Percentiles rank a stretch among this genome's conserved stretches.
Conservation (phyloP, 2,888 invertebrate species). For the Plebejus melissa region DNA sequence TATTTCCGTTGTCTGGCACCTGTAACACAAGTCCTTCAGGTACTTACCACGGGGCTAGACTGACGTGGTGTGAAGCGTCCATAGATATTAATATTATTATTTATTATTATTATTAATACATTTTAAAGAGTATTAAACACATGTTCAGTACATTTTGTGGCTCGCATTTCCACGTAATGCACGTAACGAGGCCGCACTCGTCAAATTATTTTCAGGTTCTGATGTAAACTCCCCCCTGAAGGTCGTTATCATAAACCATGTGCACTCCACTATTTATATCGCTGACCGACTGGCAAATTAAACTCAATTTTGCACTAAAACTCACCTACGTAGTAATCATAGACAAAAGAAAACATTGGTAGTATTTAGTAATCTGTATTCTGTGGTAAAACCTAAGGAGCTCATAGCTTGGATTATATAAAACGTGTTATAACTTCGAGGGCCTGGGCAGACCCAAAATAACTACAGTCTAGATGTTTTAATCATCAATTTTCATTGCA, state of each 20-base stretch:
- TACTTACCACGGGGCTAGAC: too few species aligned
- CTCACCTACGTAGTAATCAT: background rate
- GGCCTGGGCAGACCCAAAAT: background rate
- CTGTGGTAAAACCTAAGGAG: background rate
- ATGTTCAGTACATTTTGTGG: constrained; percentile 30
- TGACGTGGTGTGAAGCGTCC: too few species aligned
- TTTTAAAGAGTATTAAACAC: constrained; percentile 4
- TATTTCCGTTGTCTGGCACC: too few species aligned
- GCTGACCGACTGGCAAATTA: background rate
- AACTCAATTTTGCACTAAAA: background rate
- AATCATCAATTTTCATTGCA: background rate
- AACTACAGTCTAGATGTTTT: background rate
- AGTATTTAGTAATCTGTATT: background rate
- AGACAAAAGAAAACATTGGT: background rate
- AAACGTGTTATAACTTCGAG: too few species aligned
- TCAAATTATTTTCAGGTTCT: constrained; percentile 62
- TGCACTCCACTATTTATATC: constrained; percentile 7
- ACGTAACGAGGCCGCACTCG: constrained; percentile 50
- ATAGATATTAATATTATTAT: too few species aligned
- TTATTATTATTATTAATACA: background rate
- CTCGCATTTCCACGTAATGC: constrained; percentile 28
- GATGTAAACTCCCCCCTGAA: constrained; percentile 54
- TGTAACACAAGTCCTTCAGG: too few species aligned
- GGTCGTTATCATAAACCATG: constrained; percentile 51
- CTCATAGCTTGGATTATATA: background rate